Conservation (phyloP, 2,113 vertebrate genomes). For the Todiramphus saurophagus region DNA sequence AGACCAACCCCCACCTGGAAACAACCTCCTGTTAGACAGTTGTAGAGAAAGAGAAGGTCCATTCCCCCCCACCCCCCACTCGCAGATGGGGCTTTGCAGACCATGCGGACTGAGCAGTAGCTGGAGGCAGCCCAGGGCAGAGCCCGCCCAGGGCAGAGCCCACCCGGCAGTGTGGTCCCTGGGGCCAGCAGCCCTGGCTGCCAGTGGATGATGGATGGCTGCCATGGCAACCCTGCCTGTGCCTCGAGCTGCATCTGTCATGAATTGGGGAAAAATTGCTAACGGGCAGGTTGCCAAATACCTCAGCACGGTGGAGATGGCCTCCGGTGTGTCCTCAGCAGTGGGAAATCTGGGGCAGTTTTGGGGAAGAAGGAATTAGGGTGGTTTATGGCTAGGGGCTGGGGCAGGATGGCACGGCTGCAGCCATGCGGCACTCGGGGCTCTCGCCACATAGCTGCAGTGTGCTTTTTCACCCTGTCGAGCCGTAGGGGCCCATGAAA, state of each 20-base stretch:
- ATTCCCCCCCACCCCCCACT: too few species aligned
- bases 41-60: too few species aligned
- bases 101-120: neutral
- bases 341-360: neutral
- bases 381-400: neutral
- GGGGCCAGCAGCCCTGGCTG: neutral
- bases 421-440: accelerated
- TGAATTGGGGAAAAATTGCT: neutral
- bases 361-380: neutral
- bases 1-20: too few species aligned
- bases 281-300: neutral
- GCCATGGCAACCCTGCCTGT: conserved; percentile 46
- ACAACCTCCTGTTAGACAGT: too few species aligned
- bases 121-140: neutral
- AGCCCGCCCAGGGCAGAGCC: neutral
- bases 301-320: neutral
- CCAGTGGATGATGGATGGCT: conserved; percentile 32
- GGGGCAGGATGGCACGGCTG: neutral
- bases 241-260: neutral
- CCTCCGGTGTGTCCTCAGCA: neutral
- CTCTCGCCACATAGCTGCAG: neutral
- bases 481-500: accelerated
- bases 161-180: neutral
- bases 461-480: accelerated
- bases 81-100: neutral